Evolutionary conservation across 2,113 vertebrate species (phyloP), one percentile per base, ranked within the genome.

Genomic region (Conger conger): DNA sequence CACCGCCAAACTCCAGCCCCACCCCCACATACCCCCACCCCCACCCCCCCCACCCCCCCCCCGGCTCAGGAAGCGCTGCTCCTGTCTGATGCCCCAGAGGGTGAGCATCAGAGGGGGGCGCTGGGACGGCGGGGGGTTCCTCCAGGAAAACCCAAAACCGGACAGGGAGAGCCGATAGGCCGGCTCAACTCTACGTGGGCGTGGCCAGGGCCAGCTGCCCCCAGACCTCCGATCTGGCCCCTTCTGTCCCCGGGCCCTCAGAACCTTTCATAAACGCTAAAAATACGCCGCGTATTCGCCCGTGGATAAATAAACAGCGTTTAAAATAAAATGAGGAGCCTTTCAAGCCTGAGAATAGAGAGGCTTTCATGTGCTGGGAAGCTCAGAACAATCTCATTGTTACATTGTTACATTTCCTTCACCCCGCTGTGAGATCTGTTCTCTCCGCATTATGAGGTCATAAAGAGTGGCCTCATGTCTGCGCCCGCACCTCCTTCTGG

Each of bases 331-430:
- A 38, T 76, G 81, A 76, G 77, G 42, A 37, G 79, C 42, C 80
- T 85, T 85, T 81, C 57, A 81, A 81, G 84, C 38, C 80, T 77
- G 35, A 82, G 42, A 85, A 85, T 77, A 82, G 80, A 33, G 15
- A 35, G 40, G 40, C 83, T 84, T 87, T 84, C 79, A 87, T 84
- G 77, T 68, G 37, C 63, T 81, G 15, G 73, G 81, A 76, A 81
- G 42, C 68, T 38, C 37, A 85, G 84, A 85, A 85, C 83, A 76
- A 84, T 84, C 23, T 78, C 78, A 84, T 53, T 42, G 79, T 77
- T 81, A 78, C 83, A 86, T 86, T 86, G 85, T 86, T 80, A 40
- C 60, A 54, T 76, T 86, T 86, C 82, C 86, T 80, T 20, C 63
- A 60, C 63, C 82, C 78, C 35, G 53, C 68, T 77, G 76, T 68